Conservation (phyloP, 1,140 invertebrate species). For the Diabrotica virgifera region DNA sequence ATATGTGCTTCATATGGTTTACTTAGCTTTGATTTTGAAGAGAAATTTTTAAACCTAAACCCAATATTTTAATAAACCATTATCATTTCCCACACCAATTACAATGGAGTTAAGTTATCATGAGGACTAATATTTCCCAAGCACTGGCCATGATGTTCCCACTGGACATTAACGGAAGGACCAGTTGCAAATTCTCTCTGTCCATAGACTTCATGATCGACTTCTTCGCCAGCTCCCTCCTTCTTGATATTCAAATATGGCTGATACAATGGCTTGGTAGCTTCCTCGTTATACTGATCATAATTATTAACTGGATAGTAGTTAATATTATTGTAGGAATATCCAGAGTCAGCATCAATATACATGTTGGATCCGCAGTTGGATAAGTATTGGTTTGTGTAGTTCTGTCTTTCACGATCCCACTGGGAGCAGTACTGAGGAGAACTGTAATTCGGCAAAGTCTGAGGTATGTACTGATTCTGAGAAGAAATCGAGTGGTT, state of each 20-base stretch:
- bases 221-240: not conserved
- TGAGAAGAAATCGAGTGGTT: conserved; percentile 5
- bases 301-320: not conserved
- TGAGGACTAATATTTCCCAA: not conserved
- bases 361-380: not conserved
- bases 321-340: conserved; percentile 3
- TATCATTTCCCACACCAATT: not conserved
- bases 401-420: not conserved
- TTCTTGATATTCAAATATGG: not conserved
- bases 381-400: not conserved
- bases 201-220: not conserved
- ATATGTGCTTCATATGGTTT: no score
- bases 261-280: not conserved
- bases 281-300: not conserved
- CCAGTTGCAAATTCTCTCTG: not conserved
- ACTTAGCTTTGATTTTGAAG: no score
- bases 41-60: no score
- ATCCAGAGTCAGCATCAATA: not conserved
- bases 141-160: not conserved
- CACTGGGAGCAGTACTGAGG: conserved; percentile 8
- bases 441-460: not conserved
- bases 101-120: conserved; percentile 9
- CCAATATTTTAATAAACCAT: no score
- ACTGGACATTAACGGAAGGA: not conserved
- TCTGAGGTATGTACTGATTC: conserved; percentile 4